Evolutionary conservation across 2,888 invertebrate genomes (phyloP), one percentile per base, ranked within the genome.

Genomic region (Stenchaetothrips biformis): DNA sequence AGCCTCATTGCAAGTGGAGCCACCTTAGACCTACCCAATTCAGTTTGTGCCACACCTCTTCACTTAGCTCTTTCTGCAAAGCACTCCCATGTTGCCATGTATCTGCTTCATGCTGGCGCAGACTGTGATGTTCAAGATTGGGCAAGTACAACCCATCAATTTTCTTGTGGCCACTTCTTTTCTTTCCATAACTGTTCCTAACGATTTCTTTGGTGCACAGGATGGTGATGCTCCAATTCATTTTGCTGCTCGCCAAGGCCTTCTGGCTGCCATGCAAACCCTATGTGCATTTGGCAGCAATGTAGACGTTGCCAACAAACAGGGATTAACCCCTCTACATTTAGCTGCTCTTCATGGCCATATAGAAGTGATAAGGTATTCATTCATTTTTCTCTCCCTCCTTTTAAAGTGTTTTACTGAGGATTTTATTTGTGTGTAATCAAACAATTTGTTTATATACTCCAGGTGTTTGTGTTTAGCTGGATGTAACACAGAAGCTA

Each of bases 281-380:
- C 86, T 92, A 67, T 91, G 91, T 84, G 89, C 90, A 37, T 87
- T 90, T 80, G 90, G 90, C 4, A 90, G 90, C 83, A 87, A 87
- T 82, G 88, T 93, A 82, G 93, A 94, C 86, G 88, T 89, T 77
- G 86, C 90, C 13, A 93, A 92, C 84, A 87, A 88, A 81, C 88
- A 88, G 83, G 92, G 91, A 21, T 86, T 90, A 78, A 91, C 89
- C 84, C 92, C 94, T 0, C 86, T 94, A 78, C 94, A 94, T 86
- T 87, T 93, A 82, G 93, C 94, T 80, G 91, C 93, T 77, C 90
- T 91, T 84, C 88, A 90, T 84, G 94, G 94, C 21, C 91, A 92
- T 85, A 90, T 91, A 79, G 92, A 93, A 85, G 89, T 93, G 83
- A 91, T 92, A 47, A 88, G 92, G 89, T 89, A 85, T 78, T 79